Base-by-base conservation (phyloP, 2,113 vertebrate genomes). In the Agapornis roseicollis region DNA sequence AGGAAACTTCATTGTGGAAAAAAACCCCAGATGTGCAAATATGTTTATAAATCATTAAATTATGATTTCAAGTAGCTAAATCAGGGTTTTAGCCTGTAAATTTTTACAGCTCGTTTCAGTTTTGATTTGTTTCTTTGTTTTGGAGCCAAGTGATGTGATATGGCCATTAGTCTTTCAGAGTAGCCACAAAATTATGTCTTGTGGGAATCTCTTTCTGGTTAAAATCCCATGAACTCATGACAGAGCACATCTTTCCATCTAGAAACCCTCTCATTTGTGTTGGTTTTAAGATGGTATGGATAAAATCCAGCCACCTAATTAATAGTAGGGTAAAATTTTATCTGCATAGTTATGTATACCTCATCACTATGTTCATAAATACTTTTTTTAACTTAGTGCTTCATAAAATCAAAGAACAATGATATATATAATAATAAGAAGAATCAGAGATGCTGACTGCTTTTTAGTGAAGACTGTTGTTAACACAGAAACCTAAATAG, bases 101-200 rank as follows among this genome's bases (percentile, higher is more conserved):
- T 88, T 94, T 85, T 73, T 73, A 29, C 37, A 33, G 14, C 28
- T 93, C 7, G n/a, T 83, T 90, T 80, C 17, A 58, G 18, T 83
- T 93, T 88, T 93, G 8, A 31, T 65, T 79, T 71, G 24, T 70
- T 84, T 58, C 49, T 80, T 86, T 86, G 35, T 74, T 93, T 91
- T 58, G 60, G 49, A 83, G n/a, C 28, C 12, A 31, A 63, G 31
- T 53, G 46, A 63, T 39, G 13, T 6, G 28, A 29, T 80, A 7
- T 3, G 19, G 53, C 29, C 15, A 1, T 90, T 73, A 27, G 58
- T 73, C 37, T 88, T 90, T 58, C 27, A 77, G 58, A 80, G 41
- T 7, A 53, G n/a, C 46, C 64, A 37, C 85, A 66, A 73, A 88
- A 17, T 28, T 1, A 2, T 49, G 19, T 83, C 60, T 83, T 1